Conservation (phyloP, 2,797 vertebrate species). For the Cirrhinus molitorella region DNA sequence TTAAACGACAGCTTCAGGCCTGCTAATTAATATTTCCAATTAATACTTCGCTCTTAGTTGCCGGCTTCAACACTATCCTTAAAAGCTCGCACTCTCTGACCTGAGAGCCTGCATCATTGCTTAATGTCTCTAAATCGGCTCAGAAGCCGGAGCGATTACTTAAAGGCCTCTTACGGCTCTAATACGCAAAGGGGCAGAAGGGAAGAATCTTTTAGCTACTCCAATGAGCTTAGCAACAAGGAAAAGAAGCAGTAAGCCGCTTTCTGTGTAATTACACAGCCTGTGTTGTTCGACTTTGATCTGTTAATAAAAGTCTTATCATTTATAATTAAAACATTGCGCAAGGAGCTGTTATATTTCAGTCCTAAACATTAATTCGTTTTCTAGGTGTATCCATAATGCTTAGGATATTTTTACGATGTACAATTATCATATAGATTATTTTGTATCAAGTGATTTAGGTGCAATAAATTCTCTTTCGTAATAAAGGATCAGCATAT, state of each 20-base stretch:
- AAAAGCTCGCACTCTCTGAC: slow-evolving; percentile 37
- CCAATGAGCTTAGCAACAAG: slow-evolving; percentile 79
- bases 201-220: slow-evolving; percentile 71
- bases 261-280: slow-evolving; percentile 84
- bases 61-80: not conserved
- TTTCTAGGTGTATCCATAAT: not conserved
- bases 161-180: slow-evolving; percentile 77
- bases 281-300: slow-evolving; percentile 70
- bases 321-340: slow-evolving; percentile 39
- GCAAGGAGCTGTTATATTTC: slow-evolving; percentile 18
- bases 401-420: no score
- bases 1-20: not conserved
- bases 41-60: not conserved
- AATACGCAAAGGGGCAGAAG: slow-evolving; percentile 76
- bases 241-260: slow-evolving; percentile 78
- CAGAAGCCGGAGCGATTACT: slow-evolving; percentile 74
- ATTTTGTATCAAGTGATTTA: not conserved
- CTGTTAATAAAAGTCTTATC: slow-evolving; percentile 76
- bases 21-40: not conserved
- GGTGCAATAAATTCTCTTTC: slow-evolving; percentile 1
- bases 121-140: slow-evolving; percentile 76
- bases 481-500: slow-evolving; percentile 21
- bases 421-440: not conserved
- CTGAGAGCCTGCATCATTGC: slow-evolving; percentile 32
- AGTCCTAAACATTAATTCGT: not conserved